phyloP scores from a whole-genome alignment of 2,797 vertebrate genomes.

The Lepidocolaptes lacrymiger region DNA sequence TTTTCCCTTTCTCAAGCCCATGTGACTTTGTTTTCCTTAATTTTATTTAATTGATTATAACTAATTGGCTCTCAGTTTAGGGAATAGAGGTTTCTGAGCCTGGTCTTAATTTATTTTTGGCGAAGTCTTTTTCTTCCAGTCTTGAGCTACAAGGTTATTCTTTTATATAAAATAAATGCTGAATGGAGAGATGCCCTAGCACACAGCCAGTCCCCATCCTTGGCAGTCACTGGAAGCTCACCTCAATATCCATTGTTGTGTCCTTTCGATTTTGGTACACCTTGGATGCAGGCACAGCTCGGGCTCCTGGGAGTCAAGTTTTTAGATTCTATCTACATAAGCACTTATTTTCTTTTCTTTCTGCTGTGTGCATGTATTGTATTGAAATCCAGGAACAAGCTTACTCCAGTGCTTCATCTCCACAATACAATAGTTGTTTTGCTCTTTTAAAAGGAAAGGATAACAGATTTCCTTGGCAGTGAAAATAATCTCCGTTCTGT shows the following conservation, averaged over 20 bases:
- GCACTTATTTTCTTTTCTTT: background rate
- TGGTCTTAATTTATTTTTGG: conserved; percentile 23
- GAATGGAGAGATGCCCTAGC: background rate
- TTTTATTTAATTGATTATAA: conserved; percentile 71
- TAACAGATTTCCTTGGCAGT: background rate
- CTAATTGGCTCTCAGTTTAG: conserved; percentile 63
- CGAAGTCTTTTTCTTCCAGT: background rate
- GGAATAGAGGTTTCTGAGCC: conserved; percentile 31
- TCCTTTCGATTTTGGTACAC: background rate
- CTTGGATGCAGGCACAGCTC: background rate
- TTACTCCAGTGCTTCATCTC: background rate
- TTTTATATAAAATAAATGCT: background rate
- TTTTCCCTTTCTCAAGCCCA: background rate
- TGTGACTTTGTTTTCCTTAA: conserved; percentile 55
- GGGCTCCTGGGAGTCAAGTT: too few species aligned
- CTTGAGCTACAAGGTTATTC: conserved; percentile 27
- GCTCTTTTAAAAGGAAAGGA: background rate
- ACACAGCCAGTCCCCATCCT: background rate
- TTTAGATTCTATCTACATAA: background rate
- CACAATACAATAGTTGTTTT: background rate
- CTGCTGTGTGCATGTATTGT: background rate
- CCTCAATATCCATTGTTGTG: background rate
- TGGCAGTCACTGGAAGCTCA: background rate
- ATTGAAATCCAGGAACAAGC: background rate
- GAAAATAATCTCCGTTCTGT: background rate